Evolutionary conservation across 1,140 invertebrate genomes (phyloP), one percentile per base, ranked within the genome.

Genomic region (Bemisia tabaci): DNA sequence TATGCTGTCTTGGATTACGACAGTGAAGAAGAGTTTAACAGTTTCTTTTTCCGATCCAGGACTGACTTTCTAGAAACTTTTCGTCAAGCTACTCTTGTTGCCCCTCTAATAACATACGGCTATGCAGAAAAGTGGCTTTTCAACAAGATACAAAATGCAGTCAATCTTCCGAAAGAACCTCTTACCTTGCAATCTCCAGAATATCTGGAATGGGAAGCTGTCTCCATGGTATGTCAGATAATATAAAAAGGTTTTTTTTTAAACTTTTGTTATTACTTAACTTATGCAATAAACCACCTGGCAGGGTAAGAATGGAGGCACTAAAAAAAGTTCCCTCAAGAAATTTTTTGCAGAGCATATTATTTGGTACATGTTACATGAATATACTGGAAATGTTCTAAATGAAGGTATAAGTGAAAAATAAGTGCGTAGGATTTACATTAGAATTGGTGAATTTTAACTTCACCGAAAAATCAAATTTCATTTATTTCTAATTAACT

Each of bases 1-100:
- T 94, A 90, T 73, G 86, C 85, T 17, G 88, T 88, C 65, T 78
- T 90, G 58, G 93, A 95, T 77, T 94, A 92, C 77, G 93, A 95
- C 74, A 87, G 86, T 61, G 92, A 95, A 73, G 92, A 95, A 74
- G 93, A 95, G 72, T 97, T 92, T 73, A 83, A 84, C 21, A 75
- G 84, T 0, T 94, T 91, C 75, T 92, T 90, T 73, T 85, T 85
- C 78, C 81, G 90, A 69, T 88, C 85, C 70, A 80, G 88, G 62
- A 86, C 85, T 58, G 89, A 92, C 73, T 79, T 92, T 59, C 74
- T 90, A 21, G 90, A 92, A 73, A 85, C 87, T 72, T 88, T 92
- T 71, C 79, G 77, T 77, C 82, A 87, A 70, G 86, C 89, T 1
- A 93, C 91, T 22, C 79, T 87, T 60, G 84, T 93, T 0, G 85